Base-by-base conservation (phyloP, 2,888 invertebrate genomes). In the Saturnia japonica region DNA sequence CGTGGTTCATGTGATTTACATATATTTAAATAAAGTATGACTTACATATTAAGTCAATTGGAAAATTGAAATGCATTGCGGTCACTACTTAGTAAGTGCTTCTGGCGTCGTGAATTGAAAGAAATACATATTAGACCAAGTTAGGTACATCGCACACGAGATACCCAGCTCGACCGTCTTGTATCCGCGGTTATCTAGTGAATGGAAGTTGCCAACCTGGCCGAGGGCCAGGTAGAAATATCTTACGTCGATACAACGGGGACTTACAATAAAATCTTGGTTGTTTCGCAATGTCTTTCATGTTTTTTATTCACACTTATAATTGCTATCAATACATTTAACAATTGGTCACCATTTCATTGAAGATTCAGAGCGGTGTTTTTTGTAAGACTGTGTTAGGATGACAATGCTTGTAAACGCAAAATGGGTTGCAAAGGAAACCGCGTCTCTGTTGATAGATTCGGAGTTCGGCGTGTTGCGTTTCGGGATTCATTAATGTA, bases 131-230 rank as follows among this genome's bases (percentile, higher is more conserved):
- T 12, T n/a, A n/a, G n/a, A n/a, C n/a, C n/a, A 51, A 71, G 74
- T 74, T 76, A 78, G 75, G 78, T 72, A 81, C 77, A 77, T 78
- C 80, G 78, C 77, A 83, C 82, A 79, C 76, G 78, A 79, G 88
- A 88, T 87, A 87, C 81, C 80, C 76, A 78, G 73, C 74, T 73
- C 81, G 81, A 81, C 81, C 79, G 75, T 77, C 77, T 76, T 45
- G 77, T 75, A 73, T 67, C 77, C 81, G 83, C 86, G 79, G 78
- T 85, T 85, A 88, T 87, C 84, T 81, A 77, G 76, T 87, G 87
- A 90, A 89, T 86, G 80, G 84, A 82, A 79, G 76, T 75, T 77
- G 77, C 75, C 80, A 84, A 83, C 76, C 83, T 82, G 79, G 80
- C 80, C 68, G 69, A 54, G 28, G 28, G 57, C 70, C 85, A 85